Evolutionary conservation across 1,140 invertebrate genomes (phyloP).

Genomic region (Drosophila azteca): DNA sequence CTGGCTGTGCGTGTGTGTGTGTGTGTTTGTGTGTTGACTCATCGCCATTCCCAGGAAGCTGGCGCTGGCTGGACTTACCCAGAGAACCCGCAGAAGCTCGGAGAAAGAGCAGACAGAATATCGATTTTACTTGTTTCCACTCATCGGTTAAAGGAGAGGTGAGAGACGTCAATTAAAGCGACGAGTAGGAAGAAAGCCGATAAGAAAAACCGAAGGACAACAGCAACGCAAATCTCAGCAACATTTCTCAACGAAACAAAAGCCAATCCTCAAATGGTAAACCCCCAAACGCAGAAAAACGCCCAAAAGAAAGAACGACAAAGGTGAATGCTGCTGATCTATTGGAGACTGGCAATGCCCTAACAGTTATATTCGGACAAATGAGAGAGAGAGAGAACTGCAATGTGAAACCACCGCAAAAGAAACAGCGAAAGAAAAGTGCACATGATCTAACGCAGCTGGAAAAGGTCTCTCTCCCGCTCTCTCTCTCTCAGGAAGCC

Average conservation of each 20-base stretch:
- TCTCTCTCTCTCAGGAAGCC: background rate
- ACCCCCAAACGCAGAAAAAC: constrained; percentile 37
- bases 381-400: background rate
- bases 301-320: constrained; percentile 37
- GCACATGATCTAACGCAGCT: background rate
- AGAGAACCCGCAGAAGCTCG: constrained; percentile 23
- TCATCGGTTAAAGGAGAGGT: constrained; percentile 33
- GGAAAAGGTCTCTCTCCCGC: background rate
- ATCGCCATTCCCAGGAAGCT: constrained; percentile 55
- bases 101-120: constrained; percentile 58
- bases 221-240: constrained; percentile 47
- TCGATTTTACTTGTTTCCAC: constrained; percentile 67
- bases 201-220: constrained; percentile 28
- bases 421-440: background rate
- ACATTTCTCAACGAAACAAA: constrained; percentile 63
- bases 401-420: background rate
- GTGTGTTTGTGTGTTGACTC: constrained; percentile 45
- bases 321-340: constrained; percentile 1
- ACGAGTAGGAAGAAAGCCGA: constrained; percentile 3
- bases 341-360: background rate
- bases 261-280: constrained; percentile 77
- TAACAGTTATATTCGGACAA: constrained; percentile 6
- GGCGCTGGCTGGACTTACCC: constrained; percentile 21
- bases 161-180: too few relatives aligned
- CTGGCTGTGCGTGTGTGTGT: constrained; percentile 21